Evolutionary conservation across 2,888 invertebrate genomes (phyloP).

Genomic region (Ametastegia equiseti): DNA sequence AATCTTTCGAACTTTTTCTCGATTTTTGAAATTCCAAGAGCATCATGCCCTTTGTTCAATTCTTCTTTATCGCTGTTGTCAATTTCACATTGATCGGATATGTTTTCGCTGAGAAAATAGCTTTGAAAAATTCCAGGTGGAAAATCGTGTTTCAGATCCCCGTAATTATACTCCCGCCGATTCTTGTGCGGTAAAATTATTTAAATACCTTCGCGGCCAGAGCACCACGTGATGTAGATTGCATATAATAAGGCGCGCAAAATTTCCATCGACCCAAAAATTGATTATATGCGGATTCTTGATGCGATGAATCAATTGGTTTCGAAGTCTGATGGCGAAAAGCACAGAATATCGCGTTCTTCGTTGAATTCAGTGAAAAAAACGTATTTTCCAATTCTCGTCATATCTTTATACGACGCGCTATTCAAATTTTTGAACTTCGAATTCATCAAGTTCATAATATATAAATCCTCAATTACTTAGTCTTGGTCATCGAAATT

Average conservation of each 20-base stretch:
- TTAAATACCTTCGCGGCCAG: neutral
- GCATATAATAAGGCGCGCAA: neutral
- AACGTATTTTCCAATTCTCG: neutral
- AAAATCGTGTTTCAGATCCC: too few species aligned
- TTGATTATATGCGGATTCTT: neutral
- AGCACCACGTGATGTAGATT: neutral
- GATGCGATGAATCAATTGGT: neutral
- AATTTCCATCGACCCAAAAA: neutral
- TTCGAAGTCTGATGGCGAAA: neutral
- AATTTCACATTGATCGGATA: too few species aligned
- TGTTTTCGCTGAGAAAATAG: too few species aligned
- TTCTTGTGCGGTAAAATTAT: neutral
- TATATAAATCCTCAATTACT: neutral
- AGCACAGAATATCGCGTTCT: neutral
- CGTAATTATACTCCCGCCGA: neutral
- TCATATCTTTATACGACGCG: neutral
- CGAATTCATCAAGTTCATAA: neutral
- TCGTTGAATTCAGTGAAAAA: neutral
- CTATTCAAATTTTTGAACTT: neutral
- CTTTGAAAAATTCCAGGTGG: too few species aligned
- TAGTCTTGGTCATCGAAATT: neutral
- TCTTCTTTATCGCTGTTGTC: too few species aligned
- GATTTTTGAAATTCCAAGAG: too few species aligned
- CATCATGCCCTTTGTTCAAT: too few species aligned
- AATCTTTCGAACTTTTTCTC: too few species aligned